Conservation (phyloP, 2,113 vertebrate genomes). For the Elachura formosa region DNA sequence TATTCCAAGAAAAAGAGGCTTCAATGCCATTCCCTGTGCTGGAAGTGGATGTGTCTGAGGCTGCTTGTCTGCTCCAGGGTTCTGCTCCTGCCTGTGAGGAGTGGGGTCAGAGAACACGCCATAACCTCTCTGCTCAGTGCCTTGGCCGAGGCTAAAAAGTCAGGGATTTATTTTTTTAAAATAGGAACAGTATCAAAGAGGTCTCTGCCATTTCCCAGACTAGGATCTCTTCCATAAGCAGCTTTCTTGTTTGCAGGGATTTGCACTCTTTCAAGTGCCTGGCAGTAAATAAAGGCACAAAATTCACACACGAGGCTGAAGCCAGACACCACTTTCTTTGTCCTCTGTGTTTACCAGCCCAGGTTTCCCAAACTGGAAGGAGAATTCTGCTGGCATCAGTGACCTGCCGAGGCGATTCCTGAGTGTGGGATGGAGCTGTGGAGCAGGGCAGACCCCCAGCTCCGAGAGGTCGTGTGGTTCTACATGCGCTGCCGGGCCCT, state of each 20-base stretch:
- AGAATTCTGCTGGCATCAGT: not conserved
- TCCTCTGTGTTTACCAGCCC: not conserved
- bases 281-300: not conserved
- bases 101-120: not conserved
- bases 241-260: not conserved
- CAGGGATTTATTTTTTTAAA: not conserved
- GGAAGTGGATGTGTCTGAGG: not conserved
- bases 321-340: not conserved
- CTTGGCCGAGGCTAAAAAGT: not conserved
- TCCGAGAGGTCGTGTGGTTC: slow-evolving; percentile 77
- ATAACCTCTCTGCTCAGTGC: not conserved
- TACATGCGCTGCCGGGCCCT: slow-evolving; percentile 77
- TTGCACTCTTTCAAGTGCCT: not conserved
- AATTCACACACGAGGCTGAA: not conserved
- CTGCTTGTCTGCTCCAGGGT: not conserved
- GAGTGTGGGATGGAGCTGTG: slow-evolving; percentile 13
- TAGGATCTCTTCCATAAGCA: not conserved
- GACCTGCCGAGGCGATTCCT: not conserved
- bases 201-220: not conserved
- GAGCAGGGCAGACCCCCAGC: slow-evolving; percentile 45
- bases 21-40: not conserved
- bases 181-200: not conserved
- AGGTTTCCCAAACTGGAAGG: not conserved
- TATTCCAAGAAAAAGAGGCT: not conserved
- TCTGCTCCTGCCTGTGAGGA: not conserved